These are phyloP conservation scores for Catamblyrhynchus diadema DNA, from an alignment of 2,797 vertebrate species.

Conservation along the genomic window DNA sequence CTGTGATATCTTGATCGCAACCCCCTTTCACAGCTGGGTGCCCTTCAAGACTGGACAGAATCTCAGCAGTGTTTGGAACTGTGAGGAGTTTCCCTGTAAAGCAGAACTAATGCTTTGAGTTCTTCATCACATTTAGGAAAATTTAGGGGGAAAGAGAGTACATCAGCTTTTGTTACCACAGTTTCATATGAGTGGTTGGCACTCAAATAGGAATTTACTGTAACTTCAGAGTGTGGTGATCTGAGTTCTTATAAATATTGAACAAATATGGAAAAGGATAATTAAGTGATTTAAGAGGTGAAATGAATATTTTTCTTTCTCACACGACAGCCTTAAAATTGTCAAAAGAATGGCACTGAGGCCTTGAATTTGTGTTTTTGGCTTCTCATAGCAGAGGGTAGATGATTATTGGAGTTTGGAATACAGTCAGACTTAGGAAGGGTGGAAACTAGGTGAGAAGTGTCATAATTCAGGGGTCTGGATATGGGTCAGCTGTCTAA, in stretches of 20 bases:
- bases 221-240: background rate
- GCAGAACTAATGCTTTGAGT: constrained; percentile 34
- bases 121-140: constrained; percentile 46
- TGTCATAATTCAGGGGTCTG: background rate
- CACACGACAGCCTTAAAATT: background rate
- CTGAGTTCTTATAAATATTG: background rate
- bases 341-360: background rate
- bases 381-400: background rate
- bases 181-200: background rate
- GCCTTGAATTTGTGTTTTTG: background rate
- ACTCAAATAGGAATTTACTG: constrained; percentile 10
- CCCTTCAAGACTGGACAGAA: background rate
- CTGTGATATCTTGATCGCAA: background rate
- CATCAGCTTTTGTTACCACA: constrained; percentile 32
- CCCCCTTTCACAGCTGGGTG: background rate
- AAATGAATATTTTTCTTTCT: background rate
- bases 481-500: background rate
- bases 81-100: background rate
- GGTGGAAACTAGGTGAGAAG: background rate
- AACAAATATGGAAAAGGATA: background rate
- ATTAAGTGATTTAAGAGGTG: background rate
- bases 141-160: background rate
- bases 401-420: background rate
- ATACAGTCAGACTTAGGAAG: background rate
- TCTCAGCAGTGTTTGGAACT: background rate